A percentile compares a stretch with the other conserved stretches of the same genome.
Conservation (phyloP, 2,113 vertebrate species). For the Sus scrofa region DNA sequence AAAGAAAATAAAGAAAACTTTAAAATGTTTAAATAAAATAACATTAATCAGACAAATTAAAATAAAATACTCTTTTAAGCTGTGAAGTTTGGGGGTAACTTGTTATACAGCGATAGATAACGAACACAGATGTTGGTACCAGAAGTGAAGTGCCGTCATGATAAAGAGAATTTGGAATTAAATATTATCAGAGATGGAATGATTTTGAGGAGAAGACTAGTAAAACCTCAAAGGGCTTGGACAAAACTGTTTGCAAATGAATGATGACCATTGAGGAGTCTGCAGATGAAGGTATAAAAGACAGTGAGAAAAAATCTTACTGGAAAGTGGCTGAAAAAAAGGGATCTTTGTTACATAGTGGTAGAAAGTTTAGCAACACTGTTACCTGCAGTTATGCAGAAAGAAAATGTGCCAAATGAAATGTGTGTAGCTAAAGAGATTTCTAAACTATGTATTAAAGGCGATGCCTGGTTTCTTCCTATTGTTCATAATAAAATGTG, state of each 20-base stretch:
- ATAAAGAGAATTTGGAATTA: background rate
- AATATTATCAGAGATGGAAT: background rate
- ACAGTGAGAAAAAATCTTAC: background rate
- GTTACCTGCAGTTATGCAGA: background rate
- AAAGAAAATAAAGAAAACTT: no score
- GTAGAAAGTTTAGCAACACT: background rate
- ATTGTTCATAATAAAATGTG: background rate
- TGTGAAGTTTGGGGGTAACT: background rate
- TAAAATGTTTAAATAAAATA: no score
- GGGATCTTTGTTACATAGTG: background rate
- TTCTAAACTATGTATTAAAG: constrained; percentile 2
- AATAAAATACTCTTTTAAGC: background rate
- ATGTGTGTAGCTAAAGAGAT: background rate
- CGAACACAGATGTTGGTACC: background rate
- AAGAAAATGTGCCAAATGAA: background rate
- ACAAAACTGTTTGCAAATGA: background rate
- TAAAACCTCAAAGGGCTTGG: background rate
- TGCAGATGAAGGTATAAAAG: background rate
- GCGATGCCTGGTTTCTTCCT: background rate
- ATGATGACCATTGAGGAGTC: background rate
- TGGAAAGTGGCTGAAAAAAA: background rate
- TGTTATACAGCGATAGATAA: background rate
- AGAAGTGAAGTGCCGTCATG: background rate
- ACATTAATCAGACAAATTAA: no score
- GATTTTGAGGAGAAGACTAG: background rate